Conservation (phyloP, 1,140 invertebrate species). For the Trissolcus basalis region DNA sequence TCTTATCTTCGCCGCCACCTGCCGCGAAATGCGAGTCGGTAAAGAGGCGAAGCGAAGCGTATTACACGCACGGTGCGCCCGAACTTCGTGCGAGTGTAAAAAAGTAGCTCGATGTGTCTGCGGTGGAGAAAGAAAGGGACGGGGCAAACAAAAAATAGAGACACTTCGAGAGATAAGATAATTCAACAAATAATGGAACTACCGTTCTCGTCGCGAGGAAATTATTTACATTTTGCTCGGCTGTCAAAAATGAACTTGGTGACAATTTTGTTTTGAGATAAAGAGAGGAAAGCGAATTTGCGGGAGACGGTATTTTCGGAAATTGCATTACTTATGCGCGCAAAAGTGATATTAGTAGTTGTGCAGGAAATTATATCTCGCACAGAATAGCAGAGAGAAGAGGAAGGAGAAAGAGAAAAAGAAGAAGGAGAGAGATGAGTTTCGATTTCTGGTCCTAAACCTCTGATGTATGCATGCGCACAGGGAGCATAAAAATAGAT, state of each 20-base stretch:
- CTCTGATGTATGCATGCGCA: background rate
- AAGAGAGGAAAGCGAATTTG: conserved; percentile 22
- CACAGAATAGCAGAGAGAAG: background rate
- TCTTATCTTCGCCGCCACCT: conserved; percentile 59
- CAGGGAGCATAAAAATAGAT: conserved; percentile 17
- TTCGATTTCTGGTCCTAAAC: background rate
- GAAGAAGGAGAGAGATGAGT: background rate
- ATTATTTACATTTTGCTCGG: background rate
- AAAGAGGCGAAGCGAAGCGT: conserved; percentile 56
- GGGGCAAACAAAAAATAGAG: too few relatives aligned
- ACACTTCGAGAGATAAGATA: conserved; percentile 57
- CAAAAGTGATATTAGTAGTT: conserved; percentile 16
- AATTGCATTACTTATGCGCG: conserved; percentile 16
- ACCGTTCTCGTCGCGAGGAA: conserved; percentile 21
- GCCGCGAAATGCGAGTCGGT: conserved; percentile 56
- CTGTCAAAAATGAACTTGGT: conserved; percentile 16
- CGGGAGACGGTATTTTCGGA: background rate
- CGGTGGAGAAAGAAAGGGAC: conserved; percentile 29
- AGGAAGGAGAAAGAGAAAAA: background rate
- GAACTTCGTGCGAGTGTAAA: conserved; percentile 37
- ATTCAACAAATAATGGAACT: conserved; percentile 38
- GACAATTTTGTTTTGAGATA: conserved; percentile 13
- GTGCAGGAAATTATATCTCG: background rate
- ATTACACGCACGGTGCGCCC: conserved; percentile 59
- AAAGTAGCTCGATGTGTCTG: background rate